Evolutionary conservation across 2,797 vertebrate species (phyloP), one percentile per base, ranked within the genome.

Genomic region (Synaphobranchus kaupii): DNA sequence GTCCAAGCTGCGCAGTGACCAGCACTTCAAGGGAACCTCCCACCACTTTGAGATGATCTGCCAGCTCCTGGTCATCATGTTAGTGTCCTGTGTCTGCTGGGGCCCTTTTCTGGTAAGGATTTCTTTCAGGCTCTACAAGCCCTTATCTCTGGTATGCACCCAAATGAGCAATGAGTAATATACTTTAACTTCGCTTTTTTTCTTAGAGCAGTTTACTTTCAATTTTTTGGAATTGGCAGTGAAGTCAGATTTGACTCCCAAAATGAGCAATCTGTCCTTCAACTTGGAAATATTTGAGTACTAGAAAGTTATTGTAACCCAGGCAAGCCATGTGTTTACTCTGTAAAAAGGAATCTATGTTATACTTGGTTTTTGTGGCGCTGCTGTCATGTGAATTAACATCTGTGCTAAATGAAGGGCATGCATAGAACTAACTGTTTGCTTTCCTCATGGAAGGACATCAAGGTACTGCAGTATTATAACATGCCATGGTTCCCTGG

Each of bases 41-140:
- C 97, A 99, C 92, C 98, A 99, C 94, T 95, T 97, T 60, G 98
- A 99, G 95, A 99, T 99, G 98, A 97, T 99, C 94, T 97, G 97
- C 92, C 98, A 99, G 92, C 97, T 99, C 80, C 93, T 99, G 94
- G 97, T 96, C 84, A 99, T 99, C 88, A 99, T 99, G 98, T 94
- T 97, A 91, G 98, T 99, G 90, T 98, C 98, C 91, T 99, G 98
- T 86, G 93, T 99, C 92, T 99, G 98, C 95, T 99, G 98, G 98
- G 98, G 97, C 56, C 98, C 98, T 0, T 97, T 99, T 92, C 95
- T 99, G 97, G 98, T 99, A 97, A 98, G 86, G 97, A 94, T n/a
- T 34, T 78, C 31, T 84, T 0, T 17, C 58, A 25, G 1, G 8
- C 60, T 34, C 92, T 92, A 88, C 84, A 87, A 66, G 15, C 1